Evolutionary conservation across 2,888 invertebrate species (phyloP).

Genomic region (Netelia fuscicornis): DNA sequence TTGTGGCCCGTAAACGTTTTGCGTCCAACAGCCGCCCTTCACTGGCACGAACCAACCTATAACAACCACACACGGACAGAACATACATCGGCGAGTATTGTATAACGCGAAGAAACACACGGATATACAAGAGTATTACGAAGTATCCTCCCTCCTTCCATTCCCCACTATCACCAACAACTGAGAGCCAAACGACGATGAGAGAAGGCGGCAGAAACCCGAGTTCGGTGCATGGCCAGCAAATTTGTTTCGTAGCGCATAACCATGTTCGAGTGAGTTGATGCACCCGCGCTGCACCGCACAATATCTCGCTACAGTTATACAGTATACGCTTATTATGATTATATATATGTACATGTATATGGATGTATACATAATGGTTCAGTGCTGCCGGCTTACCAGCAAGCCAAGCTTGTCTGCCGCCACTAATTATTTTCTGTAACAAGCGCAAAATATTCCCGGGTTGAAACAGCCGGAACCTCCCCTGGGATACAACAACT

Average conservation of each 20-base stretch:
- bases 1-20: conserved; percentile 75
- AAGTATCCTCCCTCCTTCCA: conserved; percentile 11
- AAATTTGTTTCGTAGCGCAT: conserved; percentile 75
- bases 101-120: conserved; percentile 50
- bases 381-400: conserved; percentile 58
- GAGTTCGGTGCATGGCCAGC: conserved; percentile 71
- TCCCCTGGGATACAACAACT: not conserved
- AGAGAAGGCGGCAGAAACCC: conserved; percentile 34
- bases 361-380: conserved; percentile 62
- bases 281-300: conserved; percentile 20
- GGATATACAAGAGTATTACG: conserved; percentile 51
- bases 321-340: not conserved
- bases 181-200: not conserved
- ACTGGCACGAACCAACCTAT: conserved; percentile 31
- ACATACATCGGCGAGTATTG: conserved; percentile 29
- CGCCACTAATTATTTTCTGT: conserved; percentile 81
- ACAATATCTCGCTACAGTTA: conserved; percentile 35
- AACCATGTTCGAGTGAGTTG: conserved; percentile 44
- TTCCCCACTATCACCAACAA: conserved; percentile 29
- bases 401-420: conserved; percentile 60
- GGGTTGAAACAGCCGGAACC: conserved; percentile 9
- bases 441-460: conserved; percentile 78
- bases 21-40: conserved; percentile 68
- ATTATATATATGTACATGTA: conserved; percentile 35
- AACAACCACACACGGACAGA: conserved; percentile 5